A percentile compares a stretch with the other conserved stretches of the same genome.
These are phyloP conservation scores for Papilio demoleus DNA, from an alignment of 2,888 invertebrate genomes.

Conservation along the genomic window DNA sequence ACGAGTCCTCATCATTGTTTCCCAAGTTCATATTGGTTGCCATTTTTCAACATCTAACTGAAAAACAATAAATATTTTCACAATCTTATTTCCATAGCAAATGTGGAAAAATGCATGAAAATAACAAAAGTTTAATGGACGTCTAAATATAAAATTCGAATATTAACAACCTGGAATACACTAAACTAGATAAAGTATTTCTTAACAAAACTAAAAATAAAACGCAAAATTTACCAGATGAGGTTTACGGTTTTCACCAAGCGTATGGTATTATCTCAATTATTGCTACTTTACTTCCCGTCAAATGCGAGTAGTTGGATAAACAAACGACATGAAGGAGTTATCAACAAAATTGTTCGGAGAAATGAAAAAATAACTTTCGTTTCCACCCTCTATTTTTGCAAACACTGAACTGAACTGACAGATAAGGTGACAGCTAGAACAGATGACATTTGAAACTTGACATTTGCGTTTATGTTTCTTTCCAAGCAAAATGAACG, in stretches of 20 bases:
- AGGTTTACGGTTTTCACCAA: background rate
- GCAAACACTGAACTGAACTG: constrained; percentile 17
- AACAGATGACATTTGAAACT: background rate
- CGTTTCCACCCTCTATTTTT: constrained; percentile 32
- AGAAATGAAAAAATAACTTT: constrained; percentile 21
- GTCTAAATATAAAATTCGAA: background rate
- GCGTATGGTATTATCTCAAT: background rate
- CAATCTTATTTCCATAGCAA: background rate
- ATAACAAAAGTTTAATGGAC: background rate
- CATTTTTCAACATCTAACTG: constrained; percentile 55
- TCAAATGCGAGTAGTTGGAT: background rate
- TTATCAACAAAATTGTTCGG: constrained; percentile 23
- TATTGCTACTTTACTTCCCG: constrained; percentile 11
- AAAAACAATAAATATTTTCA: constrained; percentile 12
- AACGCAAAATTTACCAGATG: constrained; percentile 21
- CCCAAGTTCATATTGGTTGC: constrained; percentile 52
- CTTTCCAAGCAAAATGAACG: background rate
- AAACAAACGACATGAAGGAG: constrained; percentile 6
- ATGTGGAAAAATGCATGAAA: background rate
- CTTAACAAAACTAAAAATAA: constrained; percentile 26
- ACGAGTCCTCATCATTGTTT: constrained; percentile 73
- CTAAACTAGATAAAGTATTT: constrained; percentile 15
- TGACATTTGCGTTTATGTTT: background rate
- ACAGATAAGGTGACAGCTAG: constrained; percentile 11
- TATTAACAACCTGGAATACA: background rate